Base-by-base conservation (phyloP, 1,140 invertebrate genomes). In the Campoletis sonorensis region DNA sequence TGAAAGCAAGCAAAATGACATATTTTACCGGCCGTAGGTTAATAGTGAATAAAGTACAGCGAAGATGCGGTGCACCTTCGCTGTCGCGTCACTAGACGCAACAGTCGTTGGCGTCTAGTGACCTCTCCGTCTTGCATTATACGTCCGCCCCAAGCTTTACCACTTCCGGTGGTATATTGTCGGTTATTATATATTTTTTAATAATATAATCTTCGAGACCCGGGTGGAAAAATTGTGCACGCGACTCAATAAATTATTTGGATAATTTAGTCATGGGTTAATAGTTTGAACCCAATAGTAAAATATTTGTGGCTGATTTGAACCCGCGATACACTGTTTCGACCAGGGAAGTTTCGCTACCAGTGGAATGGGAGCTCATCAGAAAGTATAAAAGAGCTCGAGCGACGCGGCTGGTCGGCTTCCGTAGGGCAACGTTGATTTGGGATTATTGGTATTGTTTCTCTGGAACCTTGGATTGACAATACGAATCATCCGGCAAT, bases 331-430 rank as follows among this genome's bases (percentile, higher is more conserved):
- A 79, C 49, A 54, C 51, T 83, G 79, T 76, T 68, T 84, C 76
- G 83, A 84, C 81, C 78, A 81, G 23, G 72, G 72, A 27, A 45
- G 81, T 83, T 26, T 4, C 58, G 51, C 27, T 54, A 67, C 58
- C 67, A 58, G 83, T 86, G 85, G 85, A 86, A 86, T 86, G 85
- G 84, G 87, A 86, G 82, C 84, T 84, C 83, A 86, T 85, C 82
- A 87, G 86, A 90, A 89, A 89, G 88, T 90, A 90, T 90, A 90
- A 89, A 90, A 90, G 89, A 88, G 87, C 88, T 86, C 84, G 88
- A 85, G 85, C 85, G 79, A 84, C 83, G 81, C 82, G 68, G 67
- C 78, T 84, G 79, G 64, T 72, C 73, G 80, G 84, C 83, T 85
- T 84, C 84, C 86, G 81, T 85, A 81, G 85, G 79, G 79, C 80